These are phyloP conservation scores for Andrena chrysosceles DNA, from an alignment of 2,888 invertebrate species.

Conservation along the genomic window DNA sequence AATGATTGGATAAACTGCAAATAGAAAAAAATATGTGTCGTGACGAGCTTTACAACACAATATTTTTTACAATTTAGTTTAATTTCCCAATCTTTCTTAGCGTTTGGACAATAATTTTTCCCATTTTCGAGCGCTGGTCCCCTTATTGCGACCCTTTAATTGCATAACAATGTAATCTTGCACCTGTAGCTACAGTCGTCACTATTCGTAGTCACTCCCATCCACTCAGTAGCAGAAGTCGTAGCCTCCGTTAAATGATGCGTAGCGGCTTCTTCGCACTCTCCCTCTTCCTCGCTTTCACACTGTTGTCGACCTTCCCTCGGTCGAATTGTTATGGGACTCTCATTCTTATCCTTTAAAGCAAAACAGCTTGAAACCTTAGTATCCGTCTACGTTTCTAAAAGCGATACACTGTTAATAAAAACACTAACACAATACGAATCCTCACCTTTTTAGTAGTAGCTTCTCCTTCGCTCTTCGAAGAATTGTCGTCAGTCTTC, in stretches of 20 bases:
- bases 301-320: slow-evolving; percentile 77
- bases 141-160: not conserved
- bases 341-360: slow-evolving; percentile 71
- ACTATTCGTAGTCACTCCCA: slow-evolving; percentile 95
- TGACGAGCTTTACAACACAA: too few species aligned
- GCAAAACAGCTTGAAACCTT: not conserved
- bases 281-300: slow-evolving; percentile 88
- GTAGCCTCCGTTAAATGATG: slow-evolving; percentile 87
- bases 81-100: too few species aligned
- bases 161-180: not conserved
- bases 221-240: slow-evolving; percentile 92
- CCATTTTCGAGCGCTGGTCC: too few species aligned
- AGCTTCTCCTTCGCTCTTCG: slow-evolving; percentile 72
- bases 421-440: not conserved
- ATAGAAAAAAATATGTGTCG: too few species aligned
- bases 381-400: not conserved
- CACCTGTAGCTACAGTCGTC: slow-evolving; percentile 92
- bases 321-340: slow-evolving; percentile 62
- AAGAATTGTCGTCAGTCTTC: slow-evolving; percentile 71
- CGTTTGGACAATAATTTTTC: too few species aligned
- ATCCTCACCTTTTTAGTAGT: slow-evolving; percentile 72
- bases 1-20: too few species aligned
- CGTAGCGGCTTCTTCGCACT: slow-evolving; percentile 88
- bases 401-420: not conserved
- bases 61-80: too few species aligned